Evolutionary conservation across 2,113 vertebrate species (phyloP), one percentile per base, ranked within the genome.

Genomic region (Pachypanchax playfairii): DNA sequence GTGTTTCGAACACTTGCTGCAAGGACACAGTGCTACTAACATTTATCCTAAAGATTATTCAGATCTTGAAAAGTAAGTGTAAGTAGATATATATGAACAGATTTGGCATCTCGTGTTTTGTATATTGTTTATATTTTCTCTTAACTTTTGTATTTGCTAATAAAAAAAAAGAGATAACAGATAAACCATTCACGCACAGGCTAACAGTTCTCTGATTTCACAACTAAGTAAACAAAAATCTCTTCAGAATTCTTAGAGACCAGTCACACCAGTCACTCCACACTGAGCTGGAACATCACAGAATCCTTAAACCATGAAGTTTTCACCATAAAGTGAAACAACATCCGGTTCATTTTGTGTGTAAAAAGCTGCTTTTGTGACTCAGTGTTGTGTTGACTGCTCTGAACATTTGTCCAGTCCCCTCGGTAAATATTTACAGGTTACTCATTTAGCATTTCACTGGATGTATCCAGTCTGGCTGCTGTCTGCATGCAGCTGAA

Each of bases 381-480:
- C 39, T 46, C 50, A 35, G 56, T 44, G 52, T 13, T 39, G n/a
- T n/a, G n/a, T 4, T 60, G 57, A 67, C 64, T 60, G 53, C 55
- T 44, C 74, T 41, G 31, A 52, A 65, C 64, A 77, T 59, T 59
- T 50, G 65, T 47, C 52, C 48, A 4, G 11, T 65, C 15, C 21
- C 38, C 66, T 68, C 17, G n/a, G 81, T 83, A 88, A 90, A 90
- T 87, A 85, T 90, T 87, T 86, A 83, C 73, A 56, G 6, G 53
- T 66, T 68, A 67, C 57, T 62, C 31, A 48, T 75, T 83, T 57
- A 75, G 75, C 25, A 33, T 73, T 73, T 60, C n/a, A 13, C n/a
- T 29, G 66, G 62, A 70, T 31, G 35, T 24, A 49, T 59, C 20
- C 28, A 22, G 29, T 41, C 55, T 18, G 58, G 60, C 28, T 51